Evolutionary conservation across 2,888 invertebrate genomes (phyloP).

Genomic region (Caenorhabditis zanzibari): DNA sequence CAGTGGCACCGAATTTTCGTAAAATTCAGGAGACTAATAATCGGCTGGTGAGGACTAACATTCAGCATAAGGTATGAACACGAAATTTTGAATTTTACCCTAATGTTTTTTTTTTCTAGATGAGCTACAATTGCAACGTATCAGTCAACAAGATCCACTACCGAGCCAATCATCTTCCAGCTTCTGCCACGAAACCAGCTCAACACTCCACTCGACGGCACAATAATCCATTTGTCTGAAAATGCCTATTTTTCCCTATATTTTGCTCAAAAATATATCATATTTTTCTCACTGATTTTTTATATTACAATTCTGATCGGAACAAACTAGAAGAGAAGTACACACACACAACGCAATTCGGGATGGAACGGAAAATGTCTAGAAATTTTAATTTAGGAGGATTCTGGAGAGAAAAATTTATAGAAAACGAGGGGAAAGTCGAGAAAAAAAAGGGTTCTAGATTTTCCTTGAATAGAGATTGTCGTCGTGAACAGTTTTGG

Average conservation of each 20-base stretch:
- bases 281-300: constrained; percentile 35
- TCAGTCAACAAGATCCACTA: constrained; percentile 60
- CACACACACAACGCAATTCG: no score
- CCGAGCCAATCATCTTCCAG: constrained; percentile 50
- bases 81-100: neutral
- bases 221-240: constrained; percentile 45
- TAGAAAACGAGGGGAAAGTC: neutral
- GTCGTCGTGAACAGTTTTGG: no score
- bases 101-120: constrained; percentile 20
- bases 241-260: constrained; percentile 1
- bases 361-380: no score
- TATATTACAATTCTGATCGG: constrained; percentile 44
- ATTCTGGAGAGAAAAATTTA: neutral
- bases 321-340: constrained; percentile 8
- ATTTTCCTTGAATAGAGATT: neutral
- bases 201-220: constrained; percentile 37
- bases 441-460: neutral
- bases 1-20: constrained; percentile 93
- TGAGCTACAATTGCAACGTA: constrained; percentile 60
- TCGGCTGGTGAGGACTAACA: constrained; percentile 95
- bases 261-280: constrained; percentile 30
- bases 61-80: constrained; percentile 92
- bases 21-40: constrained; percentile 94
- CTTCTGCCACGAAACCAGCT: constrained; percentile 4
- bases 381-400: no score